These are phyloP conservation scores for Amphiura filiformis DNA, from an alignment of 35 echinoderm and acorn worm genomes.

Conservation along the genomic window DNA sequence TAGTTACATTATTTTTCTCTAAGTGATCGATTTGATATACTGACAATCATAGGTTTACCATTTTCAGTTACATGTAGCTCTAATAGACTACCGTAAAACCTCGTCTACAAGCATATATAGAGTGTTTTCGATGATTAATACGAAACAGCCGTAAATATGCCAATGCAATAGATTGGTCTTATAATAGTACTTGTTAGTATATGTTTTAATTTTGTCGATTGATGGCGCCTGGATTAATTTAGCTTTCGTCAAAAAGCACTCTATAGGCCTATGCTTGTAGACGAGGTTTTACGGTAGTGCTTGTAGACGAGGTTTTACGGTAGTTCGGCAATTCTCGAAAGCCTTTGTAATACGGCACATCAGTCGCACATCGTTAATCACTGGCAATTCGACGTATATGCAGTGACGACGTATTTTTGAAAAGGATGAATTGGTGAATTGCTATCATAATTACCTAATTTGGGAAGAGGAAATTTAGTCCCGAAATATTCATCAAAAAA, in stretches of 20 bases:
- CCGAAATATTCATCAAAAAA: slow-evolving; percentile 64
- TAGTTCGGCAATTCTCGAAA: too few species aligned
- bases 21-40: background rate
- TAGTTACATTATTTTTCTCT: background rate
- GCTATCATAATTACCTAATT: slow-evolving; percentile 55
- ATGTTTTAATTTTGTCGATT: too few species aligned
- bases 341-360: background rate
- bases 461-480: slow-evolving; percentile 49
- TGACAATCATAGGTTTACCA: background rate
- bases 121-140: too few species aligned
- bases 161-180: too few species aligned
- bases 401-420: background rate
- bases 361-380: background rate
- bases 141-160: too few species aligned
- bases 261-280: too few species aligned
- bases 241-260: too few species aligned
- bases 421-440: background rate
- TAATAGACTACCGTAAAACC: too few species aligned
- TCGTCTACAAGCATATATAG: too few species aligned
- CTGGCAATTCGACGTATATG: background rate
- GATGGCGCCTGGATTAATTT: too few species aligned
- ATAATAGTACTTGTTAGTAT: background rate
- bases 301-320: too few species aligned
- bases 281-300: too few species aligned
- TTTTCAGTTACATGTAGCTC: background rate